Evolutionary conservation across 2,797 vertebrate genomes (phyloP), one percentile per base, ranked within the genome.

Genomic region (Petrocephalus sullivani): DNA sequence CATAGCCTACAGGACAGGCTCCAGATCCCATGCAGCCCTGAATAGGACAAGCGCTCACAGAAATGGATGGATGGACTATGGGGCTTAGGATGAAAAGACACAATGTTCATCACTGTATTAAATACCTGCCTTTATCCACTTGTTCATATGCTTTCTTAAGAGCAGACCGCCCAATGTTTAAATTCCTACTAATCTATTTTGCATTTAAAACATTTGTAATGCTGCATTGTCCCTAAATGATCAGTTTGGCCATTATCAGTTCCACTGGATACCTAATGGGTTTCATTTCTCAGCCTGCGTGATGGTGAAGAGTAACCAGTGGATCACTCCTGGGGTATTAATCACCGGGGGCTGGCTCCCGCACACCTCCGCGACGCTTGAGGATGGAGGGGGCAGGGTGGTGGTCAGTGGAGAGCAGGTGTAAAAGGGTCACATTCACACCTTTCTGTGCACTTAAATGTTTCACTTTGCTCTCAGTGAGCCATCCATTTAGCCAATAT

Each of bases 361-460:
- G 61, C 56, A 86, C 87, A 46, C 90, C 53, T 90, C 89, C 87
- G 88, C 75, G 61, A 88, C 71, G 2, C 28, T 23, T 75, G 16
- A 58, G 88, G 89, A 88, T 88, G 86, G 90, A 91, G 89, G 90
- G 89, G 89, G 89, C 53, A 87, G 89, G 87, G 89, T 64, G 71
- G 86, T 89, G 58, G 60, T 19, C 5, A 87, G 85, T 87, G 41
- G 88, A 90, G 78, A 84, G 86, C 90, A 86, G 53, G 89, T 89
- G 87, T 90, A 89, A 82, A 10, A 82, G 75, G 75, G 75, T 46
- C 41, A 51, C 87, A 88, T 90, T 85, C 89, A 86, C 87, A 89
- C 90, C 93, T 95, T 95, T 95, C 95, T 95, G 95, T 96, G 95
- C 95, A 95, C 95, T 95, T 96, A 94, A 94, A 94, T 88, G 93